Evolutionary conservation across 2,797 vertebrate species (phyloP).

Genomic region (Chelmon rostratus): DNA sequence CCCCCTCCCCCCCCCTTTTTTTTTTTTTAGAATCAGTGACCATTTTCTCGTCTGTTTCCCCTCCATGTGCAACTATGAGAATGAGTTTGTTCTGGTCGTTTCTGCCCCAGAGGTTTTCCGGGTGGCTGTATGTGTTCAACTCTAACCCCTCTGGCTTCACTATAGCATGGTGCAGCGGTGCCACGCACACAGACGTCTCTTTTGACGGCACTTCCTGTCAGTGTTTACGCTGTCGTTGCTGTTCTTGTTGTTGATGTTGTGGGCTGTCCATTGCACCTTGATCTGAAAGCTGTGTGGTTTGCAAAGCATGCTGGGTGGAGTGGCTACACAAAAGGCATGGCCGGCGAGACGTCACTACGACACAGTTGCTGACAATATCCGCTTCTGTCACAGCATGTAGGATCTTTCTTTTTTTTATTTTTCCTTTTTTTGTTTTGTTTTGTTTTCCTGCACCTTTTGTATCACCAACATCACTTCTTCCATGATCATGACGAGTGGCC

Average conservation of each 20-base stretch:
- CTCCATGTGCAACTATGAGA: constrained; percentile 73
- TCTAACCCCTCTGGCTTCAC: constrained; percentile 77
- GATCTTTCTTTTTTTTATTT: constrained; percentile 51
- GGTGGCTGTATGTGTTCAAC: constrained; percentile 71
- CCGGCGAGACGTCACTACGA: constrained; percentile 57
- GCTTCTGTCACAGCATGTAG: constrained; percentile 82
- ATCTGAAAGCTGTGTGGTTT: constrained; percentile 76
- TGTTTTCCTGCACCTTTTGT: constrained; percentile 71
- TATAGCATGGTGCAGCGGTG: constrained; percentile 77
- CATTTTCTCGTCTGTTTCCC: constrained; percentile 73
- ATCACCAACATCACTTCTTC: constrained; percentile 71
- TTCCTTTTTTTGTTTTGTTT: constrained; percentile 18
- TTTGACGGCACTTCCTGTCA: constrained; percentile 65
- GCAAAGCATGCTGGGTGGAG: constrained; percentile 82
- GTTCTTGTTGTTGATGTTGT: constrained; percentile 67
- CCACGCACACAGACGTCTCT: constrained; percentile 63
- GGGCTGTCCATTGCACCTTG: constrained; percentile 81
- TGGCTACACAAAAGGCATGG: constrained; percentile 81
- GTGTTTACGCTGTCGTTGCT: constrained; percentile 64
- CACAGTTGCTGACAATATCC: constrained; percentile 56
- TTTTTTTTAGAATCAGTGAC: constrained; percentile 40
- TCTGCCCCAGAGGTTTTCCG: constrained; percentile 65
- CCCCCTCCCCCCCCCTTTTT: background rate
- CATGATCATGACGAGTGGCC: constrained; percentile 73
- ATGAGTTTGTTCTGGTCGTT: constrained; percentile 72